phyloP scores from a whole-genome alignment of 2,113 vertebrate species.

The human (Homo sapiens) region DNA sequence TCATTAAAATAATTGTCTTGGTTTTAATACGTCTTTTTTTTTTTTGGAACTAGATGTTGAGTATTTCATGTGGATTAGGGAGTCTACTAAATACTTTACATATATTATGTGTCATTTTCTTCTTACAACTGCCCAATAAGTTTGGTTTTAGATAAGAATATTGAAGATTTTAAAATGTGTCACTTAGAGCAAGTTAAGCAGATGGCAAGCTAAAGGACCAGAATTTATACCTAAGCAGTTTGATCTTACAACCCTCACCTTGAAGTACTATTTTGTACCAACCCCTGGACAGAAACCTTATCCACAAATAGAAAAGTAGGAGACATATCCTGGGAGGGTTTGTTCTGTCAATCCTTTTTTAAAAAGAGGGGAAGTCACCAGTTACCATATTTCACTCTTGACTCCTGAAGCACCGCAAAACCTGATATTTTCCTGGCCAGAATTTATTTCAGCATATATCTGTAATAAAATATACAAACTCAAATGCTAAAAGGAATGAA shows the following conservation, averaged over 20 bases:
- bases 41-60: background rate
- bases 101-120: background rate
- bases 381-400: background rate
- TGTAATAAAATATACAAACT: background rate
- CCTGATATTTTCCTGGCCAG: background rate
- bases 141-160: background rate
- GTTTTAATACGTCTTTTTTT: background rate
- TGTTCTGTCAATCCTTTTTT: background rate
- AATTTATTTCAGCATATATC: background rate
- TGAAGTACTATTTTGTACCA: background rate
- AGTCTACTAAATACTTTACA: background rate
- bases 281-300: background rate
- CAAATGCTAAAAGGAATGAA: background rate
- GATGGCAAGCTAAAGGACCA: background rate
- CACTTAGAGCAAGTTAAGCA: background rate
- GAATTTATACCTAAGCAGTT: slow-evolving; percentile 1
- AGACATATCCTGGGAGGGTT: background rate
- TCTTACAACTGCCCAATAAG: background rate
- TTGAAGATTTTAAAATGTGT: background rate
- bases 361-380: background rate
- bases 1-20: background rate
- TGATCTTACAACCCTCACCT: background rate
- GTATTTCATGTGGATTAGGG: background rate
- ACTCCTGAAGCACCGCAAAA: background rate
- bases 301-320: background rate